Conservation (phyloP, 2,888 invertebrate genomes). For the Megamerina dolium region DNA sequence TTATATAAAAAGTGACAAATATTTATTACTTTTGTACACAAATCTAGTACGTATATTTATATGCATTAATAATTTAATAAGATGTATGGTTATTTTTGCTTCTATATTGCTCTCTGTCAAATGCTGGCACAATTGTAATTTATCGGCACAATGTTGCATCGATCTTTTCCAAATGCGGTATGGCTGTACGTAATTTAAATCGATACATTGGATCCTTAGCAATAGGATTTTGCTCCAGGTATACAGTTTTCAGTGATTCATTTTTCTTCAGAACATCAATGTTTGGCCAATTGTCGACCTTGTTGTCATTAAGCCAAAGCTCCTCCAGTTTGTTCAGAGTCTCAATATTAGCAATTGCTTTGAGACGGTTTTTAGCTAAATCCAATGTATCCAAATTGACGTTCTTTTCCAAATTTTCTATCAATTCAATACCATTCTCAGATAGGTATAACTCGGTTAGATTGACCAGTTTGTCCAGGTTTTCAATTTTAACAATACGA, state of each 20-base stretch:
- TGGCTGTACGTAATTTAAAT: slow-evolving; percentile 78
- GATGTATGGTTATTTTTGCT: too few relatives aligned
- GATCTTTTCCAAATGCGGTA: slow-evolving; percentile 81
- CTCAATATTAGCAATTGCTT: slow-evolving; percentile 68
- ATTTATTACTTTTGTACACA: too few relatives aligned
- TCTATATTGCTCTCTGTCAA: too few relatives aligned
- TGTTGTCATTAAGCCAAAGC: slow-evolving; percentile 94
- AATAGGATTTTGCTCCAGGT: slow-evolving; percentile 90
- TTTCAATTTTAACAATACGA: slow-evolving; percentile 79
- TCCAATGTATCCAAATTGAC: slow-evolving; percentile 77
- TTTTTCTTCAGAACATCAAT: slow-evolving; percentile 67
- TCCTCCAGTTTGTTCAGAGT: slow-evolving; percentile 79
- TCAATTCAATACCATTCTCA: slow-evolving; percentile 78
- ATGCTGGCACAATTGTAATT: slow-evolving; percentile 4
- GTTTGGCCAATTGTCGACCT: slow-evolving; percentile 77
- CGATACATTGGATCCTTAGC: slow-evolving; percentile 79
- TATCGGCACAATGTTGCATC: slow-evolving; percentile 82
- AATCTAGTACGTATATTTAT: too few relatives aligned
- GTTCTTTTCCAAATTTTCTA: slow-evolving; percentile 72
- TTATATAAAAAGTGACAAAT: too few relatives aligned
- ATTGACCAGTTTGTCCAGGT: slow-evolving; percentile 65
- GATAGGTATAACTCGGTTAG: slow-evolving; percentile 87
- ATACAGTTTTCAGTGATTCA: slow-evolving; percentile 73
- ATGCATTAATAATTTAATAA: too few relatives aligned
- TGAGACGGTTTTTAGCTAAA: slow-evolving; percentile 80